These are phyloP conservation scores for Drosophila nr. medialis DNA, from an alignment of 2,888 invertebrate genomes.

Conservation along the genomic window DNA sequence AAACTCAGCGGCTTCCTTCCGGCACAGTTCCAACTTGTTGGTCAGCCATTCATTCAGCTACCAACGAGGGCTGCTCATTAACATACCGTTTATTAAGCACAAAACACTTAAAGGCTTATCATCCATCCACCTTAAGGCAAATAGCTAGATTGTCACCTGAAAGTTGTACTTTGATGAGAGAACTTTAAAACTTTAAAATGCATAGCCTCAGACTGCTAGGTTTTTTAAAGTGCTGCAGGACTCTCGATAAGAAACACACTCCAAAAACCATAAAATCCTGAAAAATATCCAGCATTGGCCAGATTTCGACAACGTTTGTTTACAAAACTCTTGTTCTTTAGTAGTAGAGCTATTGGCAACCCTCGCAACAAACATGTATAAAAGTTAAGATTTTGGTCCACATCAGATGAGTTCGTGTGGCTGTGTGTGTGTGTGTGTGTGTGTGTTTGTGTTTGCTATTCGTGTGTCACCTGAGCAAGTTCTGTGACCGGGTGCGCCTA, in stretches of 20 bases:
- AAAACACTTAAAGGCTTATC: not conserved
- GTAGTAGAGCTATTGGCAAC: not conserved
- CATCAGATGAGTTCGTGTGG: not conserved
- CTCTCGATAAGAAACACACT: not conserved
- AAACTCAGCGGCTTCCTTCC: conserved; percentile 75
- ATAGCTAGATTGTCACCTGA: not conserved
- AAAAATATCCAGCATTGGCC: not conserved
- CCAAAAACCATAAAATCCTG: not conserved
- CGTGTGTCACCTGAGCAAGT: conserved; percentile 3
- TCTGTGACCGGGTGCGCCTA: conserved; percentile 4
- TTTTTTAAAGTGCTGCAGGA: not conserved
- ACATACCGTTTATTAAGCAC: conserved; percentile 17
- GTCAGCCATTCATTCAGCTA: conserved; percentile 27
- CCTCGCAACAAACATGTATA: conserved; percentile 1
- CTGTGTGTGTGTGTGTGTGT: not conserved
- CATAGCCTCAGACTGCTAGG: not conserved
- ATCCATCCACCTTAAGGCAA: not conserved
- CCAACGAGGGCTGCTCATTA: conserved; percentile 42
- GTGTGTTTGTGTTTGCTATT: not conserved
- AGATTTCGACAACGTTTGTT: not conserved
- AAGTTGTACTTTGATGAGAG: not conserved
- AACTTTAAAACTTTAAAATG: not conserved
- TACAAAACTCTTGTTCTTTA: too few relatives aligned
- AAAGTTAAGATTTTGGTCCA: conserved; percentile 8
- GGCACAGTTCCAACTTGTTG: conserved; percentile 62